Percentiles rank a stretch among this genome's conserved stretches.
phyloP scores from a whole-genome alignment of 2,888 invertebrate species.

The Saturnia pavonia region DNA sequence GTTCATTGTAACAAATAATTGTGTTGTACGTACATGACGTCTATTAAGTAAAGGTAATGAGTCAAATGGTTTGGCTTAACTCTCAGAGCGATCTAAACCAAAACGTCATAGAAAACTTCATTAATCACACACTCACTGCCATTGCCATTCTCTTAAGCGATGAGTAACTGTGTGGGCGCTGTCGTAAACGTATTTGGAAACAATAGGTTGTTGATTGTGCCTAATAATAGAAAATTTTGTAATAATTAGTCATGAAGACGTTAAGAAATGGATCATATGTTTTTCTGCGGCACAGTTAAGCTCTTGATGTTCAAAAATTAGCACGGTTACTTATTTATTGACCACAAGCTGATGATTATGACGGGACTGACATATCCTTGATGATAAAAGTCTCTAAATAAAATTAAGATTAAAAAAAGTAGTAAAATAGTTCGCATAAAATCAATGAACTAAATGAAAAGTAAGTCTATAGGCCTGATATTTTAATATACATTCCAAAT shows the following conservation, averaged over 20 bases:
- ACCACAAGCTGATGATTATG: too few species aligned
- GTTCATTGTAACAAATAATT: constrained; percentile 3
- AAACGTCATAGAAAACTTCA: constrained; percentile 37
- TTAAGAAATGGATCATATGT: neutral
- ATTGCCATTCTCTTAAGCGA: constrained; percentile 42
- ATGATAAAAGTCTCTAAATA: too few species aligned
- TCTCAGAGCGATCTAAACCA: neutral
- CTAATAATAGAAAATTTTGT: constrained; percentile 27
- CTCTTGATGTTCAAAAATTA: neutral
- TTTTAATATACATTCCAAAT: neutral
- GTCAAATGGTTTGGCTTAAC: neutral
- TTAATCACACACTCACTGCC: constrained; percentile 37
- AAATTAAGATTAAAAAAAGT: too few species aligned
- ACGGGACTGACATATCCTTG: too few species aligned
- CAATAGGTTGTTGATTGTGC: constrained; percentile 52
- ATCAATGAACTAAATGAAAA: too few species aligned
- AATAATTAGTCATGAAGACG: constrained; percentile 20
- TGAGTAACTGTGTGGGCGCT: constrained; percentile 54
- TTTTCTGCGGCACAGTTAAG: neutral
- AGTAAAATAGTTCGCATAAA: too few species aligned
- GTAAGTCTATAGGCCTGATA: too few species aligned
- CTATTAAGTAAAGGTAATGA: constrained; percentile 1
- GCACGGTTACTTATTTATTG: neutral
- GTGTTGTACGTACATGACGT: constrained; percentile 3
- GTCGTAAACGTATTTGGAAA: constrained; percentile 52